A percentile compares a stretch with the other conserved stretches of the same genome.
Conservation (phyloP, 2,797 vertebrate species). For the Falco columbarius region DNA sequence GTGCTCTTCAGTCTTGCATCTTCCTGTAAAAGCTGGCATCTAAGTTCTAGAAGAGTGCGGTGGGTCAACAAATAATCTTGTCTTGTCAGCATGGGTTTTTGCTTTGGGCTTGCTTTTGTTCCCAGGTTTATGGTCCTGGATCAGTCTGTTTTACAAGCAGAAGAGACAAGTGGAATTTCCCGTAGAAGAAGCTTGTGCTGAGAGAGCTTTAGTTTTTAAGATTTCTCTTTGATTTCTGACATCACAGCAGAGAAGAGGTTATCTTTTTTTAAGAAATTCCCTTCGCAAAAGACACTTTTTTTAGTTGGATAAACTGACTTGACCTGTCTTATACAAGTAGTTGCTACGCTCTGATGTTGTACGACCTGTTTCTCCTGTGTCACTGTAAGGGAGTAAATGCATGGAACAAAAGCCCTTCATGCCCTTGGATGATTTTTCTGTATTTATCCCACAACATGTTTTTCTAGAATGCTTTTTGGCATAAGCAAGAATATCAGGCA, state of each 20-base stretch:
- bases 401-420: neutral
- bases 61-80: neutral
- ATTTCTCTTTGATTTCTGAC: neutral
- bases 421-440: neutral
- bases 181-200: neutral
- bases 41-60: neutral
- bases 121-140: neutral
- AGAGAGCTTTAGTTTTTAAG: neutral
- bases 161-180: neutral
- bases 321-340: neutral
- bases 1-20: constrained; percentile 20
- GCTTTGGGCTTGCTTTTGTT: neutral
- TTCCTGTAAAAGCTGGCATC: neutral
- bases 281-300: neutral
- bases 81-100: neutral
- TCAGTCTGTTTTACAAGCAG: neutral
- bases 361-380: neutral
- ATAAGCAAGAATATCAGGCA: neutral
- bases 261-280: neutral
- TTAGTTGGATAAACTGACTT: neutral
- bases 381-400: neutral
- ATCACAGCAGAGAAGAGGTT: neutral
- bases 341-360: neutral
- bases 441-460: neutral
- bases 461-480: neutral